phyloP scores from a whole-genome alignment of 2,113 vertebrate genomes.

The Henicopernis longicauda region DNA sequence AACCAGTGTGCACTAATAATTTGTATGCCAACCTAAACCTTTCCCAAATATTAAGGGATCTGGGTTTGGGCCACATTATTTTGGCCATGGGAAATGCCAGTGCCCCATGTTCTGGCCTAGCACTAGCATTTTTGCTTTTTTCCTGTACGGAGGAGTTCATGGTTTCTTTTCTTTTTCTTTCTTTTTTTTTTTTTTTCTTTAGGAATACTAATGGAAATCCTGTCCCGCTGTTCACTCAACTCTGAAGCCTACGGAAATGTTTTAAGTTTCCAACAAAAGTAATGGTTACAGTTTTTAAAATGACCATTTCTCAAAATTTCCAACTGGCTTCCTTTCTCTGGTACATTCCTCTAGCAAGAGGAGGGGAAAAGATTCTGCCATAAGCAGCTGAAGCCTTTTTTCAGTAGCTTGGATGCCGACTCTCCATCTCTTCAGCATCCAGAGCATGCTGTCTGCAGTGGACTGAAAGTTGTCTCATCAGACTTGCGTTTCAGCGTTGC shows the following conservation, averaged over 20 bases:
- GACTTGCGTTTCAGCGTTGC: neutral
- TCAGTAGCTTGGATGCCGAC: neutral
- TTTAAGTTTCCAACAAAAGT: neutral
- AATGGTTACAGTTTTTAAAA: neutral
- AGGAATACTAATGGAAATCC: neutral
- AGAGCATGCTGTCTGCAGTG: neutral
- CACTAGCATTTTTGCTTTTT: neutral
- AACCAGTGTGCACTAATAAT: neutral
- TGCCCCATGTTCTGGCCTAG: neutral
- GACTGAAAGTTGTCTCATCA: neutral
- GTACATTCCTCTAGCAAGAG: neutral
- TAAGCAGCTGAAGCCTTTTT: neutral
- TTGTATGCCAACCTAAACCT: neutral
- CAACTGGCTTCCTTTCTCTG: neutral
- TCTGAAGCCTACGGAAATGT: neutral
- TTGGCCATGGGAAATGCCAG: neutral
- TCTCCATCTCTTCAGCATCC: neutral
- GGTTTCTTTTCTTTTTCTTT: neutral
- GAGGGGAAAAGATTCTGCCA: neutral
- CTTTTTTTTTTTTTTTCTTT: too few relatives aligned
- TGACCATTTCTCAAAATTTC: neutral
- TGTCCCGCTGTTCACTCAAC: neutral
- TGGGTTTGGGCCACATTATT: neutral
- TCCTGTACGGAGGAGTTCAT: neutral
- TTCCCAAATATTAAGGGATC: neutral